phyloP scores from a whole-genome alignment of 2,797 vertebrate species.

The Okamejei kenojei region DNA sequence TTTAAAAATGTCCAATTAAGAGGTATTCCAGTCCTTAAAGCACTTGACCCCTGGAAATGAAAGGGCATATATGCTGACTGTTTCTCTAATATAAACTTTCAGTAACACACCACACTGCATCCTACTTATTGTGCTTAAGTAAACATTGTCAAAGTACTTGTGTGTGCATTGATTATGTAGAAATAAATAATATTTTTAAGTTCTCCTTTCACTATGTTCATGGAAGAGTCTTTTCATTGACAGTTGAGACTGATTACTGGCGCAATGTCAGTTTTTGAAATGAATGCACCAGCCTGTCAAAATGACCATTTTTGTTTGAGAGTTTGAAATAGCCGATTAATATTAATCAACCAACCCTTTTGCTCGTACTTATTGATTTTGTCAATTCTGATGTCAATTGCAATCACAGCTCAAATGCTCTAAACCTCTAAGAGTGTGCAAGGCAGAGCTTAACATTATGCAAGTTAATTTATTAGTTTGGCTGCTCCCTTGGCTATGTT shows the following conservation, averaged over 20 bases:
- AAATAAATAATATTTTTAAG: background rate
- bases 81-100: background rate
- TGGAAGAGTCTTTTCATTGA: background rate
- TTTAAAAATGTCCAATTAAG: background rate
- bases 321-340: background rate
- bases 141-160: background rate
- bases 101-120: too few relatives aligned
- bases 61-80: background rate
- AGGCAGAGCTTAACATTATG: background rate
- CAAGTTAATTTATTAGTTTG: background rate
- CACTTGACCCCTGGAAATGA: background rate
- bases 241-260: background rate
- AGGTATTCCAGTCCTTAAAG: background rate
- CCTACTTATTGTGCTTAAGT: background rate
- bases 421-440: background rate
- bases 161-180: background rate
- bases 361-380: background rate
- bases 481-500: background rate
- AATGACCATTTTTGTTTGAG: background rate
- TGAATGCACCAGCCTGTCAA: background rate
- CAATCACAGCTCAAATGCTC: background rate
- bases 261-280: background rate
- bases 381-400: background rate
- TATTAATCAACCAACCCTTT: background rate
- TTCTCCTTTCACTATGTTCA: background rate